phyloP scores from a whole-genome alignment of 2,113 vertebrate species.

The Ceyx cyanopectus region DNA sequence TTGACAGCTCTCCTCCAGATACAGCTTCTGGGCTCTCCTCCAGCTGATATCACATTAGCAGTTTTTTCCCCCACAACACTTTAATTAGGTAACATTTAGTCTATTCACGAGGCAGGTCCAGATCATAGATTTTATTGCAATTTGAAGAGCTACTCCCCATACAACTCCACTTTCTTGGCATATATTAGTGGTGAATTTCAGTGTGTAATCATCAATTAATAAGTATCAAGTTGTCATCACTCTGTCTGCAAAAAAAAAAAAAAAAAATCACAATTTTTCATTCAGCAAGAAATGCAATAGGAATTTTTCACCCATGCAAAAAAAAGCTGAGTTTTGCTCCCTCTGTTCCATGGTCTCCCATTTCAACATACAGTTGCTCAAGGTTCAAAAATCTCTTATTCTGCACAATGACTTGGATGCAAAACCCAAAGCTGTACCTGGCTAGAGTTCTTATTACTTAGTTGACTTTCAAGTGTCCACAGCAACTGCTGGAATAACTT shows the following conservation, averaged over 20 bases:
- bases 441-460: neutral
- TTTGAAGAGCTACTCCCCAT: neutral
- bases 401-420: neutral
- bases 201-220: slow-evolving; percentile 57
- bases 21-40: neutral
- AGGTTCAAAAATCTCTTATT: neutral
- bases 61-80: neutral
- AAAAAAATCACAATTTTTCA: neutral
- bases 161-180: neutral
- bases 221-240: slow-evolving; percentile 75
- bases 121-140: neutral
- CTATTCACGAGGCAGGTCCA: neutral
- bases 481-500: neutral
- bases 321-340: neutral
- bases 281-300: neutral
- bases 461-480: neutral
- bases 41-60: neutral
- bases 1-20: slow-evolving; percentile 16
- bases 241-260: slow-evolving; percentile 63
- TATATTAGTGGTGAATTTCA: neutral
- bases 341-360: neutral
- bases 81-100: neutral
- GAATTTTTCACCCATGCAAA: neutral
- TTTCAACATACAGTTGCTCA: neutral
- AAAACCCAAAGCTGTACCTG: neutral